Percentiles rank a stretch among this genome's conserved stretches.
Evolutionary conservation across 1,140 invertebrate species (phyloP).

Genomic region (Linepithema humile): DNA sequence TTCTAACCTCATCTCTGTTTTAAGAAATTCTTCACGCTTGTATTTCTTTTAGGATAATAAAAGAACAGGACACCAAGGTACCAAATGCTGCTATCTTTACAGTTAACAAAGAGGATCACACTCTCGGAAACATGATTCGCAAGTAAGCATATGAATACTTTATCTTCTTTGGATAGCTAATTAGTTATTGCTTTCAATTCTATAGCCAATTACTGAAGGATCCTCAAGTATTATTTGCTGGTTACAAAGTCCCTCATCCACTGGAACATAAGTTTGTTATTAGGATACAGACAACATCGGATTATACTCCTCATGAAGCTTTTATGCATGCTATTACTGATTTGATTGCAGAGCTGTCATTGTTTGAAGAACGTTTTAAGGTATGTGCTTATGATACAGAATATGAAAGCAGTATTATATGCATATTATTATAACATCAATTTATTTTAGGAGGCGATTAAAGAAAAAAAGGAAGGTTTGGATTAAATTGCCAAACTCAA

Average conservation of each 20-base stretch:
- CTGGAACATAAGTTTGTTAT: conserved; percentile 99
- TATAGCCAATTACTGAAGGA: conserved; percentile 97
- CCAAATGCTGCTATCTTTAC: conserved; percentile 99
- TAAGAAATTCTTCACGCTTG: no score
- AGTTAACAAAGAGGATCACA: conserved; percentile 99
- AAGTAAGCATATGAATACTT: conserved; percentile 89
- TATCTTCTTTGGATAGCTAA: no score
- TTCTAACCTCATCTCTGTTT: not conserved
- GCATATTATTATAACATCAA: not conserved
- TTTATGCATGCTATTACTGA: conserved; percentile 99
- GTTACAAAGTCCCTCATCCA: conserved; percentile 99
- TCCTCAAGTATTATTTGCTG: conserved; percentile 99
- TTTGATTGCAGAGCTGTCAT: conserved; percentile 97
- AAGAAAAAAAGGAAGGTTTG: conserved; percentile 93
- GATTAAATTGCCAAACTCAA: conserved; percentile 84
- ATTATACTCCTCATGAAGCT: conserved; percentile 99
- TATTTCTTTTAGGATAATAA: conserved; percentile 91
- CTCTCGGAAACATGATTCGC: conserved; percentile 99
- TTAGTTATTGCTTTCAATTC: not conserved
- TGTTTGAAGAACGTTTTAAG: conserved; percentile 99
- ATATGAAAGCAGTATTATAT: not conserved
- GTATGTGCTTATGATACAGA: conserved; percentile 82
- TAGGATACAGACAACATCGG: conserved; percentile 97
- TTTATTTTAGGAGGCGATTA: conserved; percentile 91
- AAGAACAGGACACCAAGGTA: conserved; percentile 99